A percentile compares a stretch with the other conserved stretches of the same genome.
phyloP scores from a whole-genome alignment of 2,888 invertebrate species.

The Ariolimax columbianus region DNA sequence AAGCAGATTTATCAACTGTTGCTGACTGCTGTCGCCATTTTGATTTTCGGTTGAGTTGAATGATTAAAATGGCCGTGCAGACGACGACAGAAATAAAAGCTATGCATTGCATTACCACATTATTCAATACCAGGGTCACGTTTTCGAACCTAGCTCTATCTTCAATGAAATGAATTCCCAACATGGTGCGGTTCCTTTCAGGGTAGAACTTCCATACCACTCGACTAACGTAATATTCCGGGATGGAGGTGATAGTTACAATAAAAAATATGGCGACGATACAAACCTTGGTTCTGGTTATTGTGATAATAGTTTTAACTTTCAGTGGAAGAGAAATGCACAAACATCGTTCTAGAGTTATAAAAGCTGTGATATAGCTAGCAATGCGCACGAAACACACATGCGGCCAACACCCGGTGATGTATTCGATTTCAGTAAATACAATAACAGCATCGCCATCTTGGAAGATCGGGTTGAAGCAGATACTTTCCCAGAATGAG shows the following conservation, averaged over 20 bases:
- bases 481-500: constrained; percentile 24
- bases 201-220: constrained; percentile 42
- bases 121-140: constrained; percentile 42
- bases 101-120: constrained; percentile 19
- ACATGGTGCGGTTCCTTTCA: constrained; percentile 43
- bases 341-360: constrained; percentile 39
- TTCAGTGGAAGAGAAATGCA: constrained; percentile 37
- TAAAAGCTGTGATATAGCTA: constrained; percentile 38
- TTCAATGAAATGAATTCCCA: constrained; percentile 25
- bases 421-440: constrained; percentile 90
- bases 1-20: constrained; percentile 1
- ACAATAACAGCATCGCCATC: constrained; percentile 84
- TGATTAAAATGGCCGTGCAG: constrained; percentile 22
- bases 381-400: constrained; percentile 16
- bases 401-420: constrained; percentile 53
- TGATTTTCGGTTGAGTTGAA: constrained; percentile 34
- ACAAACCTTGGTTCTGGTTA: not conserved
- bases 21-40: constrained; percentile 32
- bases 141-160: constrained; percentile 32
- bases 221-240: constrained; percentile 30
- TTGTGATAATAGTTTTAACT: constrained; percentile 30
- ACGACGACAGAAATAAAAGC: constrained; percentile 29
- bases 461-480: constrained; percentile 31
- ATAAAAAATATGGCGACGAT: not conserved
- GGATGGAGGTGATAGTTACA: not conserved